Percentiles rank a stretch among this genome's conserved stretches.
Conservation (phyloP, 2,797 vertebrate species). For the Manis crassicaudata region DNA sequence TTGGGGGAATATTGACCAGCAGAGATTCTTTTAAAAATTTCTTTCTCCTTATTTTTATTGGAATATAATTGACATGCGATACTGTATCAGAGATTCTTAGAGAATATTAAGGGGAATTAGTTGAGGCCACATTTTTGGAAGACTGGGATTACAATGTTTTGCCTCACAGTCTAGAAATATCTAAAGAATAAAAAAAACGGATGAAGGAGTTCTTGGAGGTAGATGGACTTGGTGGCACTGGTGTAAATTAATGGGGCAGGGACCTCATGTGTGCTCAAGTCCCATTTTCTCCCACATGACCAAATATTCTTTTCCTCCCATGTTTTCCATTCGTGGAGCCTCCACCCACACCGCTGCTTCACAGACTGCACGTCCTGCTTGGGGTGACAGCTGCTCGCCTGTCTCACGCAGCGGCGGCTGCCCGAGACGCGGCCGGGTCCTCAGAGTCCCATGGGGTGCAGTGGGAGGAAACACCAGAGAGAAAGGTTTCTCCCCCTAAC, state of each 20-base stretch:
- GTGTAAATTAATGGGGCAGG: neutral
- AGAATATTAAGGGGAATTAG: neutral
- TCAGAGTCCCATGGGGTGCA: neutral
- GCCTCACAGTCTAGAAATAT: neutral
- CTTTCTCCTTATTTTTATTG: too few species aligned
- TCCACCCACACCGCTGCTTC: neutral
- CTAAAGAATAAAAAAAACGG: neutral
- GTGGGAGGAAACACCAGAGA: neutral
- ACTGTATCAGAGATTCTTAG: neutral
- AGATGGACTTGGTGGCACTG: neutral
- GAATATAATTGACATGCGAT: too few species aligned
- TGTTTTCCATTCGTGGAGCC: neutral
- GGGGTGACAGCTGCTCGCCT: neutral
- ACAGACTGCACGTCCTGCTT: neutral
- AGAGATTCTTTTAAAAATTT: neutral
- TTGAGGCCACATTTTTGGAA: neutral
- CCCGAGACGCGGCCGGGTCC: neutral
- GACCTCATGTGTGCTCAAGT: neutral
- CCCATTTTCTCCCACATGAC: neutral
- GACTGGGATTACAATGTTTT: neutral
- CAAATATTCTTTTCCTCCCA: neutral
- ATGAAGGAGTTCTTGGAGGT: neutral
- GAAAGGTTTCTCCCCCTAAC: neutral
- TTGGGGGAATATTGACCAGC: neutral
- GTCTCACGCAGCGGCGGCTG: neutral